Percentiles rank a stretch among this genome's conserved stretches.
These are phyloP conservation scores for Chaetophractus vellerosus DNA, from an alignment of 2,797 vertebrate species.

Conservation along the genomic window DNA sequence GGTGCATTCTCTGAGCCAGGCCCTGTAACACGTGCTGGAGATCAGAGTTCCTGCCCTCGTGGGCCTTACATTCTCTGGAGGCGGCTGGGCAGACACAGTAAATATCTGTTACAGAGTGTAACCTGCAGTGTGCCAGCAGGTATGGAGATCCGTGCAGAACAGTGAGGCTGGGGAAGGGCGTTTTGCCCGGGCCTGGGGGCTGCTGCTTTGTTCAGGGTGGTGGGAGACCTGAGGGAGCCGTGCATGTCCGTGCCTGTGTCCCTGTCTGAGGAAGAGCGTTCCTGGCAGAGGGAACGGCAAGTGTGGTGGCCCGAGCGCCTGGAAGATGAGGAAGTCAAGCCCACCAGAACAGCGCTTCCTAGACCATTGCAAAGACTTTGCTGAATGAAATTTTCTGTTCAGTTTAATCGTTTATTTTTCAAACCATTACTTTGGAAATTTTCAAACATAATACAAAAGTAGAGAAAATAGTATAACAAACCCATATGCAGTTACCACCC, in stretches of 20 bases:
- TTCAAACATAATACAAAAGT: conserved; percentile 1
- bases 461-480: neutral
- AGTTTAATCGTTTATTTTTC: neutral
- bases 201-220: neutral
- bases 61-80: neutral
- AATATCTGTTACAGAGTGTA: too few species aligned
- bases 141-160: neutral
- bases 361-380: too few species aligned
- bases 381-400: neutral
- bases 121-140: fast-evolving
- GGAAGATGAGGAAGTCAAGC: neutral
- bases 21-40: neutral
- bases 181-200: neutral
- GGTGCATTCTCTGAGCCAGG: neutral
- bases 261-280: neutral
- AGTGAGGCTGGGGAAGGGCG: neutral
- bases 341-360: too few species aligned
- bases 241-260: too few species aligned
- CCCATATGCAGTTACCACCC: neutral
- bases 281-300: neutral
- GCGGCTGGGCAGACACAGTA: neutral
- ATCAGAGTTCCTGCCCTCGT: neutral
- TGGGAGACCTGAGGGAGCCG: neutral
- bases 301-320: neutral
- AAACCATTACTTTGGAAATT: neutral